Evolutionary conservation across 1,140 invertebrate genomes (phyloP).

Genomic region (Drosophila nigrodunni): DNA sequence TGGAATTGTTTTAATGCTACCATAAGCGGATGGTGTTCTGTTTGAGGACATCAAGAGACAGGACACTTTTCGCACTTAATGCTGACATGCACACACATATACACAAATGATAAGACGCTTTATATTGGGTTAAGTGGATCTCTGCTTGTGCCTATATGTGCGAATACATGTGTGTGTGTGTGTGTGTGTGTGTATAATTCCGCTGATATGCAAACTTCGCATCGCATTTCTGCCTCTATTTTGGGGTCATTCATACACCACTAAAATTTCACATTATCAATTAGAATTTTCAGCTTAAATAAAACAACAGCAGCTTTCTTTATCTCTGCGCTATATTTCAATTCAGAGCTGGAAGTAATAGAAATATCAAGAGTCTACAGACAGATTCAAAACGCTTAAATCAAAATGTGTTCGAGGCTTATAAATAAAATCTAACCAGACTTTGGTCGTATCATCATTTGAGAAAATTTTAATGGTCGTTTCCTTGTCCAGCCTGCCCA

Average conservation of each 20-base stretch:
- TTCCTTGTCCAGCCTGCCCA: neutral
- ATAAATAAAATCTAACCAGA: neutral
- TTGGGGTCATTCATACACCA: constrained; percentile 25
- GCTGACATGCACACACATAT: constrained; percentile 62
- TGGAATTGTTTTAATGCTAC: constrained; percentile 39
- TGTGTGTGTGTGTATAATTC: constrained; percentile 7
- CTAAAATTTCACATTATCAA: neutral
- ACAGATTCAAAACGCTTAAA: no score
- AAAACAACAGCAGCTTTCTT: neutral
- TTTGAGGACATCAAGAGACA: neutral
- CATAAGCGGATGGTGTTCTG: constrained; percentile 25
- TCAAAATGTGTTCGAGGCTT: no score
- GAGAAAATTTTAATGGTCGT: neutral
- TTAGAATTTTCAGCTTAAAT: neutral
- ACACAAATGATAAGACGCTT: constrained; percentile 38
- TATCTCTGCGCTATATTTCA: no score
- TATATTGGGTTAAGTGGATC: constrained; percentile 68
- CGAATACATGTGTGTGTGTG: constrained; percentile 6
- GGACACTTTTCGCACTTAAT: constrained; percentile 22
- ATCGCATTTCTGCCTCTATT: constrained; percentile 6
- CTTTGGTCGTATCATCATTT: constrained; percentile 22
- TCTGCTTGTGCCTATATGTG: neutral
- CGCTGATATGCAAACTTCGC: constrained; percentile 3
- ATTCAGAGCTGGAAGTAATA: no score
- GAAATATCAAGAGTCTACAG: no score